Percentiles rank a stretch among this genome's conserved stretches.
Evolutionary conservation across 1,140 invertebrate genomes (phyloP).

Genomic region (Drosophila yakuba): DNA sequence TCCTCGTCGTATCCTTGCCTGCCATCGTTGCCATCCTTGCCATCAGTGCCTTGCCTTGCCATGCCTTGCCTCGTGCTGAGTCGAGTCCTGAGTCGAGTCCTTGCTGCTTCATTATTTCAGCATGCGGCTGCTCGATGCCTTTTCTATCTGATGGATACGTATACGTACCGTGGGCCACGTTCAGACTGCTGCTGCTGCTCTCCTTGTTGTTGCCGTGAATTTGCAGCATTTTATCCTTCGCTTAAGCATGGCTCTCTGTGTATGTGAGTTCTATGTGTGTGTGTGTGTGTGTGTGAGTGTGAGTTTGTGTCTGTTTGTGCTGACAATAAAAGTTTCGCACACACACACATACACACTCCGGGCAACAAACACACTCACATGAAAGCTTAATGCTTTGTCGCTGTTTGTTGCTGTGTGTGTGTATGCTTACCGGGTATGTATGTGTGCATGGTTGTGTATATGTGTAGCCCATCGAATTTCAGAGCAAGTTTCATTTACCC

Average conservation of each 20-base stretch:
- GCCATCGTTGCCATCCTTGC: conserved; percentile 10
- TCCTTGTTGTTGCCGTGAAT: conserved; percentile 73
- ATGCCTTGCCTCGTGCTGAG: conserved; percentile 38
- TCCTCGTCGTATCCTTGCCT: conserved; percentile 42
- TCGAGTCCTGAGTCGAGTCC: conserved; percentile 74
- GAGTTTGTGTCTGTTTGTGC: conserved; percentile 74
- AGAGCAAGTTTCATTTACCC: conserved; percentile 76
- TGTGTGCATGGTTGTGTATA: conserved; percentile 43
- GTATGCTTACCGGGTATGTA: conserved; percentile 48
- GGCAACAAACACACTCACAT: conserved; percentile 53
- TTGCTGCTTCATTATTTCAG: conserved; percentile 83
- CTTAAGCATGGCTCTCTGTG: conserved; percentile 55
- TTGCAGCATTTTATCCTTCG: conserved; percentile 82
- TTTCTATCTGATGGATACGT: conserved; percentile 83
- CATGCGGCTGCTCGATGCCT: conserved; percentile 79
- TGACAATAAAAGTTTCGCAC: conserved; percentile 81
- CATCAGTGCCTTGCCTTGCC: conserved; percentile 1
- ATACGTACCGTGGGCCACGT: conserved; percentile 74
- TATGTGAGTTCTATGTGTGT: conserved; percentile 1
- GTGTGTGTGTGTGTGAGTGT: conserved; percentile 27
- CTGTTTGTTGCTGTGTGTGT: conserved; percentile 32
- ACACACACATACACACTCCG: conserved; percentile 46
- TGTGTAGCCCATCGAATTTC: conserved; percentile 68
- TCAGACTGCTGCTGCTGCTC: conserved; percentile 30
- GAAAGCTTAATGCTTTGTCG: conserved; percentile 73